Base-by-base conservation (phyloP, 2,888 invertebrate species). In the Panorpa germanica region DNA sequence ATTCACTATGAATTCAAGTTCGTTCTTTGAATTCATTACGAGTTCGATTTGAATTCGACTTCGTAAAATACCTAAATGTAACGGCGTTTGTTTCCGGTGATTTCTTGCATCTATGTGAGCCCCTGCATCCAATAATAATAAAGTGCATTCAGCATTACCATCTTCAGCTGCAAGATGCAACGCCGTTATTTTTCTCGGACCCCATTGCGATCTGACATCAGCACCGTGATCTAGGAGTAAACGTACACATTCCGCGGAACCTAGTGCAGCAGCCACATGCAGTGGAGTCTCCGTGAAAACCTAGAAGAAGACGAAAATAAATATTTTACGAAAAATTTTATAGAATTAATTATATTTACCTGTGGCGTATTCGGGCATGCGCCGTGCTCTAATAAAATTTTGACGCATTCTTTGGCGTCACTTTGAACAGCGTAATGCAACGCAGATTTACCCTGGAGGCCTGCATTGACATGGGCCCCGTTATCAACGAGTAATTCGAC, bases 141-240 rank as follows among this genome's bases (percentile, higher is more conserved):
- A 59, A 2, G 75, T 73, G 39, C 85, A 83, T 38, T 78, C 75
- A 1, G 68, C 68, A 44, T 77, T 78, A 5, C 85, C 83, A 41
- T 86, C 85, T 45, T 85, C 83, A 1, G 86, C 81, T 4, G 88
- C 83, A 40, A 88, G 55, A 55, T 90, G 88, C 16, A 91, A 51
- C 3, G 88, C 78, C 0, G 88, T 85, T 29, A 76, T 67, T 43
- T 71, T 65, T 13, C 69, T 67, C 2, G 61, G 46, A 0, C 81
- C 80, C 37, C 70, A 60, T 36, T 77, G 75, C 1, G 80, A 76
- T 28, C 73, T 57, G 2, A 78, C 75, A 43, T 83, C 82, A 2
- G 85, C 82, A 13, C 85, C 83, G 40, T 76, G 65, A 32, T 65
- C 67, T 34, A 85, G 56, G 13, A 90, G 59, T 37, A 88, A 55